Conservation (phyloP, 53 echinoderm and acorn worm genomes). For the Crossaster papposus region DNA sequence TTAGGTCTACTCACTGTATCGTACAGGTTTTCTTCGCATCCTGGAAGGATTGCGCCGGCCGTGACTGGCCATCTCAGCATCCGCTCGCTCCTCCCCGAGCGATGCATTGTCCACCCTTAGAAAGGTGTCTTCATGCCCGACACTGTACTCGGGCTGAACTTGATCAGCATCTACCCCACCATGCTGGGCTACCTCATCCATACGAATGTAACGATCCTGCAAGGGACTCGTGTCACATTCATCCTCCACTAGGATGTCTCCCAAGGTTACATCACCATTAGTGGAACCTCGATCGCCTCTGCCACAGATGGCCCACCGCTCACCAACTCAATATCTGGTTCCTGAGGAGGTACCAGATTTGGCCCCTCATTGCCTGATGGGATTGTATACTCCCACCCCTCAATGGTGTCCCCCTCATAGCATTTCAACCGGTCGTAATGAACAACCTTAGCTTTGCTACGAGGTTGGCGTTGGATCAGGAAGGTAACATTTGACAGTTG, state of each 20-base stretch:
- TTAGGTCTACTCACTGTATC: background rate
- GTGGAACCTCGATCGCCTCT: background rate
- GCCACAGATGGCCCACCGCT: background rate
- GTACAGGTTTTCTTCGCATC: background rate
- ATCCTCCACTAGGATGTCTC: background rate
- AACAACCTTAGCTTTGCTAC: constrained; percentile 29
- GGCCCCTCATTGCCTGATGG: too few species aligned
- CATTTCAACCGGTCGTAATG: constrained; percentile 35
- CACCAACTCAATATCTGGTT: background rate
- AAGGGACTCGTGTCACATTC: background rate
- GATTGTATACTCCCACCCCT: too few species aligned
- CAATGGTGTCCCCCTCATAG: background rate
- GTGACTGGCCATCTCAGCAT: too few species aligned
- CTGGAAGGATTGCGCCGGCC: constrained; percentile 11
- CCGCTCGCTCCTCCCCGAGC: background rate
- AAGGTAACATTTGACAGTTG: constrained; percentile 1
- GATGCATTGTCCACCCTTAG: background rate
- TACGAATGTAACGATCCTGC: background rate
- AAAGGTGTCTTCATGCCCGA: constrained; percentile 1
- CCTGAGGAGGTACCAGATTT: background rate
- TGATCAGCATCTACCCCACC: background rate
- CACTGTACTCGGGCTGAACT: background rate
- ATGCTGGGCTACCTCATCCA: background rate
- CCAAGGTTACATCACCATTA: too few species aligned
- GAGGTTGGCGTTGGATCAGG: constrained; percentile 13